Evolutionary conservation across 2,113 vertebrate species (phyloP).

Genomic region (Chinchilla lanigera): DNA sequence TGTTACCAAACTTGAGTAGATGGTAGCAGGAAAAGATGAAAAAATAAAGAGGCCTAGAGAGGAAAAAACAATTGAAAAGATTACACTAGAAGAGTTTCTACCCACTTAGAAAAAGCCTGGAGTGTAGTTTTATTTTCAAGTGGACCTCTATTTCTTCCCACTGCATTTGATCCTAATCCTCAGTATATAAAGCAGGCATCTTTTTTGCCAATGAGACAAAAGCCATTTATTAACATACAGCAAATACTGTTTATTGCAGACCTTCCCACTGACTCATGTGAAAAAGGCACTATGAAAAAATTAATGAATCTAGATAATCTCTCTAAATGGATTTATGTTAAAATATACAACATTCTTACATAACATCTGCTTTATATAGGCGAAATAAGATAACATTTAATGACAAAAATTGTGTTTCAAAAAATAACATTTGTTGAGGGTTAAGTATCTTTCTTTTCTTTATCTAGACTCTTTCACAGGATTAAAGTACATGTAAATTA

Average conservation of each 20-base stretch:
- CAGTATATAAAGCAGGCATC: neutral
- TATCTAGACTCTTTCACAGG: conserved; percentile 77
- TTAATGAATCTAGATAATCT: conserved; percentile 88
- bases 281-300: conserved; percentile 94
- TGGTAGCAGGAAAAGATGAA: neutral
- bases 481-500: conserved; percentile 80
- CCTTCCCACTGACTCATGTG: conserved; percentile 87
- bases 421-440: conserved; percentile 84
- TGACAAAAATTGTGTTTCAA: conserved; percentile 84
- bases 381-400: conserved; percentile 85
- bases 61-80: neutral
- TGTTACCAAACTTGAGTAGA: neutral
- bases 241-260: conserved; percentile 93
- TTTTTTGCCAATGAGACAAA: conserved; percentile 72
- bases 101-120: neutral
- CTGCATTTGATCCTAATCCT: conserved; percentile 8
- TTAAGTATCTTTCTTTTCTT: conserved; percentile 69
- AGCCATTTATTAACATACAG: conserved; percentile 82
- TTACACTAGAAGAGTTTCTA: neutral
- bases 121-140: neutral
- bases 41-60: neutral
- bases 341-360: conserved; percentile 83
- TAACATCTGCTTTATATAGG: conserved; percentile 84
- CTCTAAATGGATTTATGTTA: conserved; percentile 86
- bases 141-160: neutral